Evolutionary conservation across 2,797 vertebrate genomes (phyloP).

Genomic region (Triplophysa bombifrons): DNA sequence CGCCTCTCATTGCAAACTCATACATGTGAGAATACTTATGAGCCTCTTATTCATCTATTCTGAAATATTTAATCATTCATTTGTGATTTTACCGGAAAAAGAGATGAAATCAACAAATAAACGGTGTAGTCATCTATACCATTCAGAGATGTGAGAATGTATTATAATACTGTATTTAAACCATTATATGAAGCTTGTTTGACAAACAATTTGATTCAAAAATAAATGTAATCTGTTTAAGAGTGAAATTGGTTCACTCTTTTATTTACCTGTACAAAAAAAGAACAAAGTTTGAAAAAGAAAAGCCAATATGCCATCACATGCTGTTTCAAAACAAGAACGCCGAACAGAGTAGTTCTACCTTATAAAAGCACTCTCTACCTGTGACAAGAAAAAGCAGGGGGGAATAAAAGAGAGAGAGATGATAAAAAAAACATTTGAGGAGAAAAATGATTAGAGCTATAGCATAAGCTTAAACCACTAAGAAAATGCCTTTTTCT

Average conservation of each 20-base stretch:
- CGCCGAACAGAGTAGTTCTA: not conserved
- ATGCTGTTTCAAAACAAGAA: not conserved
- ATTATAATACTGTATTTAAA: not conserved
- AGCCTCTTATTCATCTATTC: constrained; percentile 14
- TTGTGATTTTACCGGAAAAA: constrained; percentile 9
- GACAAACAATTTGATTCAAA: not conserved
- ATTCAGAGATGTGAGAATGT: not conserved
- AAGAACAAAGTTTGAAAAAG: not conserved
- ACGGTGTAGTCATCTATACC: not conserved
- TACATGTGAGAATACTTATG: constrained; percentile 6
- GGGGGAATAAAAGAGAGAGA: not conserved
- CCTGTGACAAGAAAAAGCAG: constrained; percentile 11
- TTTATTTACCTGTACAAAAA: not conserved
- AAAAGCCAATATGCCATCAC: not conserved
- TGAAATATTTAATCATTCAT: constrained; percentile 11
- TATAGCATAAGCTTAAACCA: not conserved
- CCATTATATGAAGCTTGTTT: not conserved
- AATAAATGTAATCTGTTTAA: not conserved
- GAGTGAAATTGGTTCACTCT: not conserved
- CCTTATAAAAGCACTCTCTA: not conserved
- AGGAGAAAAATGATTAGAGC: not conserved
- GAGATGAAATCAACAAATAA: not conserved
- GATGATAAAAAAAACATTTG: not conserved
- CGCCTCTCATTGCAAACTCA: constrained; percentile 38
- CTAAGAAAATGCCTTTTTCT: not conserved